phyloP scores from a whole-genome alignment of 2,113 vertebrate species.

The Oncorhynchus kisutch region DNA sequence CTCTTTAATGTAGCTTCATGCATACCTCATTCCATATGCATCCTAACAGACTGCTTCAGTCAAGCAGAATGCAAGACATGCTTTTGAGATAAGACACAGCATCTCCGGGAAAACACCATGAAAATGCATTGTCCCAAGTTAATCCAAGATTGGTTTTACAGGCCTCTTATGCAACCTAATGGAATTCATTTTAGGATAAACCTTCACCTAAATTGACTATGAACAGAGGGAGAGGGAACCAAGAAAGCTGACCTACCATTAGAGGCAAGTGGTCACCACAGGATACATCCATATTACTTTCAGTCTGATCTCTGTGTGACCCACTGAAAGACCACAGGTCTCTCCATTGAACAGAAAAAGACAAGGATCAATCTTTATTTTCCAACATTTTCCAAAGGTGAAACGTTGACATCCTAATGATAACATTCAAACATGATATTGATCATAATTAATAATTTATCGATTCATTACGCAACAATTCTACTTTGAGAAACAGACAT shows the following conservation, averaged over 20 bases:
- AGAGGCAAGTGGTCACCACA: neutral
- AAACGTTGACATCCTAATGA: neutral
- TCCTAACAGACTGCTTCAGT: neutral
- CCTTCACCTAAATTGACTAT: neutral
- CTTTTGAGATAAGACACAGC: neutral
- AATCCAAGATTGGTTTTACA: neutral
- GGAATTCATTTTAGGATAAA: neutral
- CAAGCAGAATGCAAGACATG: neutral
- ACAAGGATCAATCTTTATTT: neutral
- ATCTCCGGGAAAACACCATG: too few species aligned
- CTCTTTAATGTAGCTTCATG: neutral
- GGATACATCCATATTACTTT: too few species aligned
- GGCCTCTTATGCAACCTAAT: neutral
- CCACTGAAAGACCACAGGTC: neutral
- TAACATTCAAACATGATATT: neutral
- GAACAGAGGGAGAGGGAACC: neutral
- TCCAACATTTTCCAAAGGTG: neutral
- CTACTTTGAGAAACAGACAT: conserved; percentile 4
- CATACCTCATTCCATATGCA: neutral
- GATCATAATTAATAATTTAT: conserved; percentile 34
- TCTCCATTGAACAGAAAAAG: neutral
- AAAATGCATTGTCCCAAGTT: neutral
- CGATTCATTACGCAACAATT: conserved; percentile 26
- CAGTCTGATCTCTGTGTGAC: neutral
- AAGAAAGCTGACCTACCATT: neutral